These are phyloP conservation scores for Tachyglossus aculeatus DNA, from an alignment of 2,797 vertebrate genomes.

Conservation along the genomic window DNA sequence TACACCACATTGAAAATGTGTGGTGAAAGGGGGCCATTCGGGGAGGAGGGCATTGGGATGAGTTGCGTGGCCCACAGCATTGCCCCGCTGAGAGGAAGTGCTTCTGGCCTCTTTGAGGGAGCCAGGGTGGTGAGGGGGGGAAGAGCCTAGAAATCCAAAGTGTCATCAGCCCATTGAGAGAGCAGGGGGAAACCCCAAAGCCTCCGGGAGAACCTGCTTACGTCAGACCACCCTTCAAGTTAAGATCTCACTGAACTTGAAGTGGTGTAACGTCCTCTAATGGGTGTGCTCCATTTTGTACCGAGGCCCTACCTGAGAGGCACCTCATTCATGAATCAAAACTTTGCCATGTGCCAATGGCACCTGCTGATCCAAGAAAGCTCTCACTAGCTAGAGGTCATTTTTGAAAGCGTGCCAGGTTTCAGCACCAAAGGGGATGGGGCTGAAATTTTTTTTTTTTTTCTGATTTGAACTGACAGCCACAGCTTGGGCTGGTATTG, in stretches of 20 bases:
- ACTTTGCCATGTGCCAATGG: constrained; percentile 2
- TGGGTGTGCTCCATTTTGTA: neutral
- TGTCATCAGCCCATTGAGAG: no score
- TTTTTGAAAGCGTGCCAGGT: no score
- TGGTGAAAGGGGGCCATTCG: constrained; percentile 38
- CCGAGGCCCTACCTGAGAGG: neutral
- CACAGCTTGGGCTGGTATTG: no score
- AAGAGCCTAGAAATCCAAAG: no score
- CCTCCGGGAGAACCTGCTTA: neutral
- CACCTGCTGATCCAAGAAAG: no score
- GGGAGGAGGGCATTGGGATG: constrained; percentile 36
- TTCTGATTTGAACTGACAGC: no score
- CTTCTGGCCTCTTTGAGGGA: constrained; percentile 48
- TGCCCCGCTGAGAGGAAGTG: constrained; percentile 40
- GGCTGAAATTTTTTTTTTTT: no score
- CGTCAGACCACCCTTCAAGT: neutral
- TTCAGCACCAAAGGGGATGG: no score
- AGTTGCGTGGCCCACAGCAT: constrained; percentile 34
- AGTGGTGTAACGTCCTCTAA: neutral
- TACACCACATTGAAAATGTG: constrained; percentile 45
- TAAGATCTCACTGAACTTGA: neutral
- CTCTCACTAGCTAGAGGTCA: no score
- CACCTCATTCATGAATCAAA: neutral
- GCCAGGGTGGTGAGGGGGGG: no score
- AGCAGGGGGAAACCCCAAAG: neutral